Evolutionary conservation across 2,113 vertebrate species (phyloP), one percentile per base, ranked within the genome.

Genomic region (Dromas ardeola): DNA sequence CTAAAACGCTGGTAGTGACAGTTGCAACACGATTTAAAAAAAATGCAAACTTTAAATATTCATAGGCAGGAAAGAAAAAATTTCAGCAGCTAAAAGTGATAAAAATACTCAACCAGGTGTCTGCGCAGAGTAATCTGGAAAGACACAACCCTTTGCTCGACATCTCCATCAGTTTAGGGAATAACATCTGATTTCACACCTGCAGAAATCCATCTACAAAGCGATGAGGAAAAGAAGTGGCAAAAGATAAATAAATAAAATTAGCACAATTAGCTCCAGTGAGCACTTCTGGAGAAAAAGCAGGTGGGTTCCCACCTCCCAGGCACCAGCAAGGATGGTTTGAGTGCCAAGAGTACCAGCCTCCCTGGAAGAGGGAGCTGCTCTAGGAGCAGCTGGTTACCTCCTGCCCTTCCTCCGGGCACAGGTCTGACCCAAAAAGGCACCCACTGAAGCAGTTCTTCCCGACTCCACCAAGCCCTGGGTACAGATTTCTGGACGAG

Each of bases 171-270:
- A 74, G 29, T 53, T 90, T 38, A 83, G 72, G 50, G 76, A 93
- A 22, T 4, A 88, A 88, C 85, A 81, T 78, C 86, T 92, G 76
- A 97, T 81, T 86, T 83, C 45, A 40, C 79, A 93, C 76, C 94
- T 95, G 93, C 93, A 92, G 34, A 70, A 95, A 92, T 27, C 49
- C 71, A 52, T 52, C 74, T 32, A 90, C 25, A 43, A 79, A 88
- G 85, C 61, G 67, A 58, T 0, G 10, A 94, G 52, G 56, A 74
- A 59, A 89, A 93, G 66, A 2, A 67, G 56, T 1, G 63, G 52
- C 6, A 63, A 76, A 81, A 81, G 67, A 63, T 11, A 80, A 84
- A 81, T 59, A 88, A 80, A 94, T 71, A 65, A 67, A 87, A 67
- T 78, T 13, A 88, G 79, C 74, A 82, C 40, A 62, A 53, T 45